Evolutionary conservation across 2,797 vertebrate species (phyloP).

Genomic region (Helicolenus hilgendorfi): DNA sequence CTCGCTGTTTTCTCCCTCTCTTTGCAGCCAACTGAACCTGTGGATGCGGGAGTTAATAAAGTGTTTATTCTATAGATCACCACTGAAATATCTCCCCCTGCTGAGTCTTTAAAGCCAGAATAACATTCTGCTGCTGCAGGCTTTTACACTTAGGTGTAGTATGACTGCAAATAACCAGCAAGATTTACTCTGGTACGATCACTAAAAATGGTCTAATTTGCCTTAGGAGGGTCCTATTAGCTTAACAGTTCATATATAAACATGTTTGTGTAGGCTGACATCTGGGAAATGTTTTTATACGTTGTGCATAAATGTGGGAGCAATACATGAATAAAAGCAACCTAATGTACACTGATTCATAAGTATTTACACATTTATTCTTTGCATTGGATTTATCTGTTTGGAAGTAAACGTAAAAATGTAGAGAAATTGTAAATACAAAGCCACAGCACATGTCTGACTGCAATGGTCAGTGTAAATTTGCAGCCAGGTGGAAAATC

Average conservation of each 20-base stretch:
- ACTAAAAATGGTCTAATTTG: constrained; percentile 12
- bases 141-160: constrained; percentile 31
- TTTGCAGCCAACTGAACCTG: constrained; percentile 42
- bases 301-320: not conserved
- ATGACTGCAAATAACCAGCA: constrained; percentile 36
- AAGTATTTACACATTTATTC: not conserved
- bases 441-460: not conserved
- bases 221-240: not conserved
- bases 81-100: constrained; percentile 54
- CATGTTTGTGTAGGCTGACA: constrained; percentile 28
- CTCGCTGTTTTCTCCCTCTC: constrained; percentile 9
- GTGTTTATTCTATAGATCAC: constrained; percentile 64
- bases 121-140: constrained; percentile 43
- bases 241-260: constrained; percentile 27
- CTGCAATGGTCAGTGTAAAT: not conserved
- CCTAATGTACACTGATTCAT: not conserved
- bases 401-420: not conserved
- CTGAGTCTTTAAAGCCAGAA: constrained; percentile 69
- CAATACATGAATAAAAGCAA: not conserved
- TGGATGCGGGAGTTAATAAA: constrained; percentile 44
- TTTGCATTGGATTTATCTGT: not conserved
- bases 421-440: not conserved
- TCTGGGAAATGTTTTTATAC: constrained; percentile 30
- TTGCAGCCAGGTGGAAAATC: not conserved
- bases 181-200: constrained; percentile 26